A percentile compares a stretch with the other conserved stretches of the same genome.
Evolutionary conservation across 2,888 invertebrate species (phyloP).

Genomic region (Deilephila porcellus): DNA sequence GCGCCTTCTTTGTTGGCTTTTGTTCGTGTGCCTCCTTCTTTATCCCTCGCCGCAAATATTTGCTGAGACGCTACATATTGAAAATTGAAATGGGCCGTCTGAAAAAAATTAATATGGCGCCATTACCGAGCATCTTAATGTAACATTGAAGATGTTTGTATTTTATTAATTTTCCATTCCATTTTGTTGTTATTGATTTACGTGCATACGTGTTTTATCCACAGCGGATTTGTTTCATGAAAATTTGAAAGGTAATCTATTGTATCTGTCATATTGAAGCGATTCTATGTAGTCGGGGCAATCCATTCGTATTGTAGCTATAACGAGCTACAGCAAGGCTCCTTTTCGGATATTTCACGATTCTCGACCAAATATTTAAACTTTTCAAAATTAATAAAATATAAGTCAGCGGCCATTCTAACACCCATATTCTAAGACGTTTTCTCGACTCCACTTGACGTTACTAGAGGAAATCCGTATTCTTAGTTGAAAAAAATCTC

Average conservation of each 20-base stretch:
- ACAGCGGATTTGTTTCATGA: no score
- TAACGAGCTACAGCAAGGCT: no score
- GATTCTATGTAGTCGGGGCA: no score
- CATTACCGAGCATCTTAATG: conserved; percentile 38
- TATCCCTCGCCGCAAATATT: conserved; percentile 57
- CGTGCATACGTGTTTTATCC: background rate
- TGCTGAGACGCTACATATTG: conserved; percentile 57
- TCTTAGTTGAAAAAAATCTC: no score
- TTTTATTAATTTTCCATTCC: background rate
- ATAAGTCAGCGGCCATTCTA: background rate
- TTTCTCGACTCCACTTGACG: no score
- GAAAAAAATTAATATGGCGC: conserved; percentile 57
- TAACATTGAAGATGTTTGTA: background rate
- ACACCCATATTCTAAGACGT: no score
- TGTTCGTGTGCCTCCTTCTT: conserved; percentile 54
- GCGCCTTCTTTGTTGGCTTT: conserved; percentile 53
- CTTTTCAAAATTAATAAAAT: background rate
- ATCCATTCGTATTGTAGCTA: no score
- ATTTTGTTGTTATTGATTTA: background rate
- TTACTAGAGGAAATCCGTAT: no score
- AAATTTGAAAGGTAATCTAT: no score
- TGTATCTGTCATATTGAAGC: no score
- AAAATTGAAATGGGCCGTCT: conserved; percentile 55
- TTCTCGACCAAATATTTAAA: no score
- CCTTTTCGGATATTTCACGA: no score